These are phyloP conservation scores for Eugnorisma glareosa DNA, from an alignment of 2,888 invertebrate species.

Conservation along the genomic window DNA sequence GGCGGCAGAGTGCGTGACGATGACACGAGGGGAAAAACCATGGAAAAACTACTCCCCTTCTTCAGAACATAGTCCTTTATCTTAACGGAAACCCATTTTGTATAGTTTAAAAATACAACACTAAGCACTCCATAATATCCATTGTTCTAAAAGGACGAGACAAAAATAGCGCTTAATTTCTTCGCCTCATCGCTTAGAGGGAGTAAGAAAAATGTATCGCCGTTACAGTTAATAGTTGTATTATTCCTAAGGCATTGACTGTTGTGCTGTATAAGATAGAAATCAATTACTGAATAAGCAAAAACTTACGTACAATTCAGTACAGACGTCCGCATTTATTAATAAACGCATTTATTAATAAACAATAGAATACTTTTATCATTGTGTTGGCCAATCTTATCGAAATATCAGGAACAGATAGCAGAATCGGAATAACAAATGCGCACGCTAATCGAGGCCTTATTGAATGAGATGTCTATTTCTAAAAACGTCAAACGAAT, in stretches of 20 bases:
- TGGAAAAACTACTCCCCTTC: constrained; percentile 64
- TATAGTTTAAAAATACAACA: constrained; percentile 47
- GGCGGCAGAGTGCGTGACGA: constrained; percentile 75
- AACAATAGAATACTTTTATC: constrained; percentile 37
- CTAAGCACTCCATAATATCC: constrained; percentile 28
- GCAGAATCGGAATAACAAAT: constrained; percentile 32
- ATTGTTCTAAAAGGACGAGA: constrained; percentile 37
- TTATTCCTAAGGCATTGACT: constrained; percentile 27
- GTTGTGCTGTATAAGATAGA: constrained; percentile 25
- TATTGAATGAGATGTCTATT: constrained; percentile 53
- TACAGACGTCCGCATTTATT: constrained; percentile 25
- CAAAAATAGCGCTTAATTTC: constrained; percentile 35
- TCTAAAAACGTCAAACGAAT: constrained; percentile 55
- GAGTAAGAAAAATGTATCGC: constrained; percentile 9
- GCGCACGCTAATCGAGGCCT: constrained; percentile 15
- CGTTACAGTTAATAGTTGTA: constrained; percentile 37
- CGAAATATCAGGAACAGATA: constrained; percentile 42
- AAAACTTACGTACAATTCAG: constrained; percentile 9
- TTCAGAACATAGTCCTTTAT: constrained; percentile 58
- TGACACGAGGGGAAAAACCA: constrained; percentile 71
- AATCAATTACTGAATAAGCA: constrained; percentile 18
- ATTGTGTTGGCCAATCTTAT: constrained; percentile 43
- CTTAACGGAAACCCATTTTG: constrained; percentile 42
- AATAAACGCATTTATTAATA: constrained; percentile 35
- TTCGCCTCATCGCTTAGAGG: constrained; percentile 1